Conservation (phyloP, 2,797 vertebrate species). For the Alfaro cultratus region DNA sequence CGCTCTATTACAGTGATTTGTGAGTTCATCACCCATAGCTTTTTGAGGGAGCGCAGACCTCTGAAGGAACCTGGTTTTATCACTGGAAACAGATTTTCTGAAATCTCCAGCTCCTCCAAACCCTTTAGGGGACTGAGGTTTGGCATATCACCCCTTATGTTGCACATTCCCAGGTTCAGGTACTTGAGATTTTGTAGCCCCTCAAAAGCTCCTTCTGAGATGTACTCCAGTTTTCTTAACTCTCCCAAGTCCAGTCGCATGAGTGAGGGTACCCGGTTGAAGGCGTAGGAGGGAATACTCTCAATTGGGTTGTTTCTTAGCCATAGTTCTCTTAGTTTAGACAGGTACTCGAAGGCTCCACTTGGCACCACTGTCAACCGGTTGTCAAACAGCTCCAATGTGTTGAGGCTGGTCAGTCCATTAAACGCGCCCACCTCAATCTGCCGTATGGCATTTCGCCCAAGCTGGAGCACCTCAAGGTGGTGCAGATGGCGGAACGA, state of each 20-base stretch:
- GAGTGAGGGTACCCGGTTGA: conserved; percentile 97
- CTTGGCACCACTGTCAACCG: conserved; percentile 96
- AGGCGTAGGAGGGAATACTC: conserved; percentile 97
- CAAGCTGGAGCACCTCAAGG: conserved; percentile 97
- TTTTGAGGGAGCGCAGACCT: conserved; percentile 91
- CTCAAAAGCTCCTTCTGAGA: conserved; percentile 97
- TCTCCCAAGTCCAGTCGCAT: conserved; percentile 96
- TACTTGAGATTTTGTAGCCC: conserved; percentile 98
- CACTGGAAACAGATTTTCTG: conserved; percentile 92
- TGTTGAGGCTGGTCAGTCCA: conserved; percentile 96
- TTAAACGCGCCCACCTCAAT: conserved; percentile 99
- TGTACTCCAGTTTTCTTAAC: conserved; percentile 95
- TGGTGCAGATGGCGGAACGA: conserved; percentile 97
- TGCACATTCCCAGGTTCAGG: conserved; percentile 98
- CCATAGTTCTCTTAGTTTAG: conserved; percentile 97
- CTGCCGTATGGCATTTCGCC: conserved; percentile 95
- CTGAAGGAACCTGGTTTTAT: conserved; percentile 94
- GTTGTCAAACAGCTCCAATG: conserved; percentile 97
- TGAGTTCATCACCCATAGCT: conserved; percentile 99
- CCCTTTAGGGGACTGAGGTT: conserved; percentile 92
- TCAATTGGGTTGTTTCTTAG: conserved; percentile 98
- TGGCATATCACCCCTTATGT: conserved; percentile 94
- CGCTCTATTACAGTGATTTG: conserved; percentile 93
- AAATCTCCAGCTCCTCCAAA: conserved; percentile 97
- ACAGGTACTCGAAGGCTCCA: conserved; percentile 97